These are phyloP conservation scores for Chloromyia formosa DNA, from an alignment of 2,888 invertebrate species.

Conservation along the genomic window DNA sequence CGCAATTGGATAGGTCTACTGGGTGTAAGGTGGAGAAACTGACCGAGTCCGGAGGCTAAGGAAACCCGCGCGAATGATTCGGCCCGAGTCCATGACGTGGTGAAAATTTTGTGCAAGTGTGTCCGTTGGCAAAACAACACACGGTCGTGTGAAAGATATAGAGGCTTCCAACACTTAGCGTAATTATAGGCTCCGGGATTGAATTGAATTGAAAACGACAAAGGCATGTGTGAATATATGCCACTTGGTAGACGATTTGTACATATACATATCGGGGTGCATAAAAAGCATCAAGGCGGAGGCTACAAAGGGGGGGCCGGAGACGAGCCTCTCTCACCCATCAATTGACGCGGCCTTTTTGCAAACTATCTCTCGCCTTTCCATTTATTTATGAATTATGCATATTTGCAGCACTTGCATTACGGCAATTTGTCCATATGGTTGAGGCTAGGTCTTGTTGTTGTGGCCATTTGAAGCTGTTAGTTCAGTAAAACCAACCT, in stretches of 20 bases:
- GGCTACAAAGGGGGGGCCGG: not conserved
- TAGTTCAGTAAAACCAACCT: constrained; percentile 8
- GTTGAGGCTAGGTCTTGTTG: constrained; percentile 1
- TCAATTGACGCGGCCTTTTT: constrained; percentile 16
- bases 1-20: not conserved
- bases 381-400: constrained; percentile 37
- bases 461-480: not conserved
- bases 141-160: not conserved
- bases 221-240: constrained; percentile 27
- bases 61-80: not conserved
- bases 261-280: too few relatives aligned
- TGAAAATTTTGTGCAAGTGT: constrained; percentile 9
- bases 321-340: not conserved
- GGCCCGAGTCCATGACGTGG: not conserved
- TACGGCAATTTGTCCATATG: constrained; percentile 37
- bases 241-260: not conserved
- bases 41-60: not conserved
- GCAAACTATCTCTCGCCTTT: constrained; percentile 27
- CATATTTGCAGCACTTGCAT: constrained; percentile 36
- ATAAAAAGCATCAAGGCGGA: not conserved
- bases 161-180: constrained; percentile 27
- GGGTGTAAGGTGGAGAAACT: not conserved
- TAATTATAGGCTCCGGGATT: constrained; percentile 18
- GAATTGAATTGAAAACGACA: constrained; percentile 5
- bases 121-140: constrained; percentile 25